Base-by-base conservation (phyloP, 2,888 invertebrate species). In the Tenodera sinensis region DNA sequence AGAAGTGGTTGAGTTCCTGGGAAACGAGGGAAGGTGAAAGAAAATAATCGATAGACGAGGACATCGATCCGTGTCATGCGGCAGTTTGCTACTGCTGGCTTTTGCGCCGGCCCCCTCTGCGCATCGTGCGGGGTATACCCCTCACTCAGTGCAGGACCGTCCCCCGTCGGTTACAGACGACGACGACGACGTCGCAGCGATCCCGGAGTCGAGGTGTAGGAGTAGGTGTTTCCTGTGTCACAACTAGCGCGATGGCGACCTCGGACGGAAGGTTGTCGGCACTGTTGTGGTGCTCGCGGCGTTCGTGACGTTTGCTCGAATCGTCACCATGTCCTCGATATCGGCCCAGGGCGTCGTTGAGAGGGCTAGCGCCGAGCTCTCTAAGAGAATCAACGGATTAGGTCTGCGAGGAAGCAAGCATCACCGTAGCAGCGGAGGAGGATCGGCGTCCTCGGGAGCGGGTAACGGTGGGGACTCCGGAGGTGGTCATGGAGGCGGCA, bases 331-430 rank as follows among this genome's bases (percentile, higher is more conserved):
- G 90, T 90, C 97, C 93, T 97, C 97, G 92, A 97, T 97, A 94
- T 97, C 97, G 92, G 97, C 97, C 92, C 97, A 97, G 94, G 97
- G 97, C 92, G 97, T 98, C 92, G 98, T 98, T 93, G 98, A 98
- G 95, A 96, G 98, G 92, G 98, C 98, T 92, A 97, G 97, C 92
- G 98, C 98, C 91, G 98, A 98, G 94, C 95, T 98, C 91, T 97
- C 97, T 92, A 97, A 98, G 93, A 96, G 98, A 92, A 98, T 98
- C 94, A 98, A 97, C 92, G 97, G 97, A 90, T 95, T 97, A 92
- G 96, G 96, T 88, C 94, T 97, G 92, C 96, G 97, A 91, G 95
- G 95, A 90, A 95, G 95, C 91, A 95, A 95, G 91, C 93, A 94
- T 91, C 93, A 93, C 92, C 90, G 89, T 34, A 81, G 88, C 83